Conservation (phyloP, 2,113 vertebrate species). For the Megaceryle torquata region DNA sequence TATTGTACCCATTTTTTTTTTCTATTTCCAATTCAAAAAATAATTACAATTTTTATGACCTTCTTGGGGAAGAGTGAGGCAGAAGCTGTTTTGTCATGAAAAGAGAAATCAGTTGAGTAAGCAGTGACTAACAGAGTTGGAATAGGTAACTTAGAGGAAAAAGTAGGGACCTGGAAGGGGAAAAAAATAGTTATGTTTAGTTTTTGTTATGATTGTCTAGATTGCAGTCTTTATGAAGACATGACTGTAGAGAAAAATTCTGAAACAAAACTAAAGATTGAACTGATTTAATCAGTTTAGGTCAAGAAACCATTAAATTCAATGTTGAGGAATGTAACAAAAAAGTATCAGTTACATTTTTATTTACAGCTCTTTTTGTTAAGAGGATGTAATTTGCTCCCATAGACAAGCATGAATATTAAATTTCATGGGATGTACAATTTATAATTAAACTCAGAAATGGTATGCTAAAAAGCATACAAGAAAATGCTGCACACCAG, state of each 20-base stretch:
- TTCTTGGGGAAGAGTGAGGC: not conserved
- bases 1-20: constrained; percentile 37
- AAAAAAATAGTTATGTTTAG: not conserved
- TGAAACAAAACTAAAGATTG: not conserved
- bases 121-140: not conserved
- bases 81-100: not conserved
- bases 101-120: not conserved
- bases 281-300: not conserved
- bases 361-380: not conserved
- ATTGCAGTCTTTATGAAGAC: not conserved
- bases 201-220: not conserved
- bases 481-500: not conserved
- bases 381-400: not conserved
- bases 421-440: not conserved
- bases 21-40: not conserved
- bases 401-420: not conserved
- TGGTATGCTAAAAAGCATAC: not conserved
- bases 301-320: not conserved
- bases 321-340: not conserved
- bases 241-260: not conserved
- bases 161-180: not conserved
- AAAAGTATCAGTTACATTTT: not conserved
- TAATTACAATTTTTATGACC: not conserved
- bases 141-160: not conserved
- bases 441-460: not conserved